A percentile compares a stretch with the other conserved stretches of the same genome.
Conservation (phyloP, 1,140 invertebrate genomes). For the Aphaenogaster ashmeadi region DNA sequence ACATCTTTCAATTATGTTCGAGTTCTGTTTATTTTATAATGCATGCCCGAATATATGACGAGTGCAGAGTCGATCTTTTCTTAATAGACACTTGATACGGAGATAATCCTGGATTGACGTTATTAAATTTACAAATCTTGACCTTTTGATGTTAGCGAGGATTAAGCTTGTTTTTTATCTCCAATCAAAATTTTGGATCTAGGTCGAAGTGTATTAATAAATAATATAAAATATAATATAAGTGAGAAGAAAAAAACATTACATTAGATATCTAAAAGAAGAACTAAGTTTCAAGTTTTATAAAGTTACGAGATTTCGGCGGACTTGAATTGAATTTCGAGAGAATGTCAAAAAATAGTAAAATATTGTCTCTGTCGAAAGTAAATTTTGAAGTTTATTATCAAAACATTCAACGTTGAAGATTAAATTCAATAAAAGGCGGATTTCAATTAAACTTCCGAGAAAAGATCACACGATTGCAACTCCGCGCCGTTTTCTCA, state of each 20-base stretch:
- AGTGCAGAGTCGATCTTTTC: not conserved
- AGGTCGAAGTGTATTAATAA: not conserved
- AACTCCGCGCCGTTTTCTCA: not conserved
- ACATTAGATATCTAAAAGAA: not conserved
- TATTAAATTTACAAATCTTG: not conserved
- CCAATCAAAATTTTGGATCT: not conserved
- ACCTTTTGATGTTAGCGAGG: not conserved
- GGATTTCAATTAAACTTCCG: conserved; percentile 28
- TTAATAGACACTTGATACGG: not conserved
- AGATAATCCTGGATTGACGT: not conserved
- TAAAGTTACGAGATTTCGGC: not conserved
- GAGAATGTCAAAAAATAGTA: conserved; percentile 10
- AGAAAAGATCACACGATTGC: not conserved
- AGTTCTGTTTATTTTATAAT: not conserved
- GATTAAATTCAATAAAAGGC: conserved; percentile 26
- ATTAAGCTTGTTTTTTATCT: not conserved
- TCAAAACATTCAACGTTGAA: not conserved
- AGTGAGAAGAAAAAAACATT: not conserved
- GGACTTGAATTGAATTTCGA: conserved; percentile 10
- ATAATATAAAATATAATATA: not conserved
- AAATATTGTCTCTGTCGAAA: conserved; percentile 17
- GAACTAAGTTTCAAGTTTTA: not conserved
- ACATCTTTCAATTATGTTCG: not conserved
- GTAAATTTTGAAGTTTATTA: conserved; percentile 36
- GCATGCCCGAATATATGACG: not conserved